Conservation (phyloP, 2,113 vertebrate species). For the Muscicapa adusta region DNA sequence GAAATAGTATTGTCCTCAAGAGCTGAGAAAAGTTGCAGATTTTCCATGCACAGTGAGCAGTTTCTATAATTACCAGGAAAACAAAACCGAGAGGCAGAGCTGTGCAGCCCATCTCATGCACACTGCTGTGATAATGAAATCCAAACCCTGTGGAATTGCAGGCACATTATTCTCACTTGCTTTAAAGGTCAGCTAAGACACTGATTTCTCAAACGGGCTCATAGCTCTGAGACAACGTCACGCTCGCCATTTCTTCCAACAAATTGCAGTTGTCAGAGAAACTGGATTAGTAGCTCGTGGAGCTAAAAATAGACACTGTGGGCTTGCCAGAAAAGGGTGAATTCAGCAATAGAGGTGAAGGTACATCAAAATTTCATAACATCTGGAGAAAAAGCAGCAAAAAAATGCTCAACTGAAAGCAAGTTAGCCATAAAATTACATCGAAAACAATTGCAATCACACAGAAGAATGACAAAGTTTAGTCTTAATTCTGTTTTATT, state of each 20-base stretch:
- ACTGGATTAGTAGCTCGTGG: constrained; percentile 15
- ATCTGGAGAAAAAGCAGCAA: background rate
- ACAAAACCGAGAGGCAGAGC: constrained; percentile 3
- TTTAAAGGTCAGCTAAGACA: constrained; percentile 47
- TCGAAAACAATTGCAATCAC: background rate
- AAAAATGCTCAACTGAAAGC: background rate
- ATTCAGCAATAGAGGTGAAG: background rate
- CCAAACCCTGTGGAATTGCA: background rate
- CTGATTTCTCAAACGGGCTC: background rate
- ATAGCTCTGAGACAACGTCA: background rate
- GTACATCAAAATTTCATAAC: background rate
- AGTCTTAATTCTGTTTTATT: background rate
- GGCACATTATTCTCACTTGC: background rate
- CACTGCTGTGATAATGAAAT: constrained; percentile 32
- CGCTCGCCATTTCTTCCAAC: background rate
- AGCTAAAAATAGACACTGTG: constrained; percentile 17
- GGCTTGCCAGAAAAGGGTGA: background rate
- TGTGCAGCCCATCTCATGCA: background rate
- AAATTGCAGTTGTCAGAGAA: constrained; percentile 7
- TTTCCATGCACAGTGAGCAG: constrained; percentile 21
- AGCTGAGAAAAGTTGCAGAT: constrained; percentile 55
- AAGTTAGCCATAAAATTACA: background rate
- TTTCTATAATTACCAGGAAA: constrained; percentile 36
- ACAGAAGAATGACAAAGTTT: background rate
- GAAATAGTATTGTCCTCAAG: constrained; percentile 19